A percentile compares a stretch with the other conserved stretches of the same genome.
These are phyloP conservation scores for Drosophila meridiana DNA, from an alignment of 2,888 invertebrate genomes.

Conservation along the genomic window DNA sequence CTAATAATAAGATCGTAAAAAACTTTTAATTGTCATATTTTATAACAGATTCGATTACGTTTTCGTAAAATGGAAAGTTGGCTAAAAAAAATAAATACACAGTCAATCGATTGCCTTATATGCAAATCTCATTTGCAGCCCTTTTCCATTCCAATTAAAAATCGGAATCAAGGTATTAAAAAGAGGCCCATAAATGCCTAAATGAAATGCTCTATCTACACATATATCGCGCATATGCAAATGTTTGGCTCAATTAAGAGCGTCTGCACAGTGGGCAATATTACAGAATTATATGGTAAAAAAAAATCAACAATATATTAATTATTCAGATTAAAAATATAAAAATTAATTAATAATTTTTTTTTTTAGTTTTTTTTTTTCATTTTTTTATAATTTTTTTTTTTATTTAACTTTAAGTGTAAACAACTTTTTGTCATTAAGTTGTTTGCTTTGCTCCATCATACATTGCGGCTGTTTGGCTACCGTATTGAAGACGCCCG, in stretches of 20 bases:
- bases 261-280: neutral
- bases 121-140: constrained; percentile 38
- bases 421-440: neutral
- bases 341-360: too few relatives aligned
- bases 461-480: constrained; percentile 18
- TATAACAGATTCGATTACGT: constrained; percentile 25
- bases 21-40: constrained; percentile 15
- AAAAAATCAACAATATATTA: neutral
- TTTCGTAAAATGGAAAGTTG: constrained; percentile 50
- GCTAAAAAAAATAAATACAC: constrained; percentile 15
- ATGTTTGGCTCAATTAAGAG: constrained; percentile 36
- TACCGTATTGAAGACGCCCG: constrained; percentile 32
- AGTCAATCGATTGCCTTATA: constrained; percentile 24
- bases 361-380: neutral
- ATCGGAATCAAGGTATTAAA: constrained; percentile 15
- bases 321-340: neutral
- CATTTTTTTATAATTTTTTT: neutral
- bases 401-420: neutral
- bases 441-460: neutral
- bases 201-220: constrained; percentile 31
- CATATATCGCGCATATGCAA: constrained; percentile 35
- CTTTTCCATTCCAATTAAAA: constrained; percentile 13
- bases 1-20: neutral
- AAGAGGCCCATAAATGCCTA: constrained; percentile 32
- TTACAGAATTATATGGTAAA: neutral